phyloP scores from a whole-genome alignment of 1,140 invertebrate species.

The Drosophila guanche region DNA sequence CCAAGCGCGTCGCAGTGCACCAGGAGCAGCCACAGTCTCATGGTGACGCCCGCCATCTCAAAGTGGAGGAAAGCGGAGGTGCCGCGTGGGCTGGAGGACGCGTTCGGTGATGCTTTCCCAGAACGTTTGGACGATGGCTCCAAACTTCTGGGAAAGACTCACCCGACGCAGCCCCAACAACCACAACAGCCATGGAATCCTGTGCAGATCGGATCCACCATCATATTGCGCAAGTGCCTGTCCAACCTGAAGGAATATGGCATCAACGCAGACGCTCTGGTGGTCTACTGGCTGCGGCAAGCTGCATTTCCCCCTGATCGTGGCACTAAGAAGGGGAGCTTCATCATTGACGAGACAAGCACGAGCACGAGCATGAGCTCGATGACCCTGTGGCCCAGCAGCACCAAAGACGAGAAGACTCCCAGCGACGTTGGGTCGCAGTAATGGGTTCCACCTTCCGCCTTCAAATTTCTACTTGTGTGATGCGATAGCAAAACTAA shows the following conservation, averaged over 20 bases:
- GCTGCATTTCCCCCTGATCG: not conserved
- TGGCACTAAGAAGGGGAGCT: not conserved
- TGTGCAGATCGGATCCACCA: too few species aligned
- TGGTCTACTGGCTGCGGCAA: constrained; percentile 8
- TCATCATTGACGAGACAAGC: constrained; percentile 2
- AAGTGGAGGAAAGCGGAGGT: not conserved
- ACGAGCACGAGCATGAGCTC: not conserved
- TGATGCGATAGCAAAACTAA: too few species aligned
- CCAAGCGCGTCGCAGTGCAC: too few species aligned
- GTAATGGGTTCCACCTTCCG: too few species aligned
- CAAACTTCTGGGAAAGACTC: too few species aligned
- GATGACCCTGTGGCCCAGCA: too few species aligned
- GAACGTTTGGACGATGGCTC: not conserved
- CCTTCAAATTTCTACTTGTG: too few species aligned
- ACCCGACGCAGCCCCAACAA: too few species aligned
- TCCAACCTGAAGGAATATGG: not conserved
- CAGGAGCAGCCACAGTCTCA: not conserved
- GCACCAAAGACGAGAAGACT: too few species aligned
- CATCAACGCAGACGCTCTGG: constrained; percentile 5
- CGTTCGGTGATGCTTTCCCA: constrained; percentile 4
- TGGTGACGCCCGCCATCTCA: constrained; percentile 1
- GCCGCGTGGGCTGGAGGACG: constrained; percentile 5
- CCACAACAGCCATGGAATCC: too few species aligned
- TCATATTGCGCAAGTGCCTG: not conserved
- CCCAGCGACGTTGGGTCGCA: too few species aligned